Base-by-base conservation (phyloP, 2,888 invertebrate genomes). In the Ellobium chinense region DNA sequence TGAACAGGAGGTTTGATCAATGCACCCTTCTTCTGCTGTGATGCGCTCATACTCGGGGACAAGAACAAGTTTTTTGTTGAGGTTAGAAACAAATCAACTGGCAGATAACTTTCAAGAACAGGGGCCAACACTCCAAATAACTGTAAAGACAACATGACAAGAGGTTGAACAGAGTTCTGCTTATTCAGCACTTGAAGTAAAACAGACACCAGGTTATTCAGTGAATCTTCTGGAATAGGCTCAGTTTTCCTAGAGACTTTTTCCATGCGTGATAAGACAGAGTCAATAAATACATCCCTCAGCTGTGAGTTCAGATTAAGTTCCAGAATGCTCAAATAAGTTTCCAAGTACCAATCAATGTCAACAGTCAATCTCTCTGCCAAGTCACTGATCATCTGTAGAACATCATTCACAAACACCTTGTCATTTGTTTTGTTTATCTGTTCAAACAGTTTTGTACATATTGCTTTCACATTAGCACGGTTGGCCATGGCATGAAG, bases 401-500 rank as follows among this genome's bases (percentile, higher is more conserved):
- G 18, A 24, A 60, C 69, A 24, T 75, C 80, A 21, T 27, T 36
- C 12, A 63, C 14, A 34, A 74, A 68, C 31, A 37, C 46, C n/a
- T 29, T 63, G 24, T 80, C 74, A 1, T 27, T 62, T 18, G 80
- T 68, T 39, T 68, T 68, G 4, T 60, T n/a, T 9, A 54, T 37
- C 36, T 80, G 80, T 29, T 80, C 74, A 75, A 80, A 75, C 9
- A 80, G 69, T 27, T 65, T 80, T 39, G 39, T 21, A 66, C 80
- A 80, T 1, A 80, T 68, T 14, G 90, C 89, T 78, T 89, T 84
- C 1, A 91, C 89, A 86, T 92, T 93, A 29, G 85, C 82, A 0
- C 85, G 77, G 82, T 91, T 91, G 60, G 91, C 89, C 87, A 92
- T 91, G 73, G 87, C 84, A 83, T 90, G 91, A 65, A 93, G 86